Evolutionary conservation across 2,797 vertebrate genomes (phyloP), one percentile per base, ranked within the genome.

Genomic region (Hypotaenidia philippensis): DNA sequence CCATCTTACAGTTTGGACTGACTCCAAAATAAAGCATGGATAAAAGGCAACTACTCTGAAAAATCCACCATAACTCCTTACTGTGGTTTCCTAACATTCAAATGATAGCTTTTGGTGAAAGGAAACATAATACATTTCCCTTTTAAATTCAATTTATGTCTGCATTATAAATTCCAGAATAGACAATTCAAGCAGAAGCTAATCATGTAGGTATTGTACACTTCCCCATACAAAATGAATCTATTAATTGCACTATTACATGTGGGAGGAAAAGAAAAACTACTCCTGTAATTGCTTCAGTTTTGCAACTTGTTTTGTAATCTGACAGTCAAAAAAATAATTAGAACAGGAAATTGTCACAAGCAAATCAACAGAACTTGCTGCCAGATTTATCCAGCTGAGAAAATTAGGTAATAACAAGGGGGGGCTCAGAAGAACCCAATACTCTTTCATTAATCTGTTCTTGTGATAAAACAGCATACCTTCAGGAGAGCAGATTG

Each of bases 401-500:
- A 70, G 65, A 94, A 94, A 94, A 94, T 74, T 5, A 86, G 38
- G 47, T 68, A 86, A 76, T 79, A 90, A 92, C 44, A 84, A 75
- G 66, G 52, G 31, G 52, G 31, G 29, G 32, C 23, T 83, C 17
- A 64, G 38, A 88, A 84, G 25, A 66, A 44, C 31, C 63, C 47
- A 38, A 57, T 77, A 87, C 27, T 81, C 45, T 76, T 89, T 74
- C 53, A 83, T 90, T 87, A 45, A 27, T 90, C 38, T 80, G 61
- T 60, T 60, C 74, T 68, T 72, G 21, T 56, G 83, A 89, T 94
- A 72, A 74, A 90, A 90, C 47, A 63, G 57, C 97, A 70, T 98
- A 99, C 99, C 99, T 98, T 99, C 99, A 83, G 99, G 99, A 93
- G 99, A 99, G 96, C 99, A 99, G 95, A 99, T 90, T 34, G 98